Conservation (phyloP, 1,140 invertebrate genomes). For the Listronotus bonariensis region DNA sequence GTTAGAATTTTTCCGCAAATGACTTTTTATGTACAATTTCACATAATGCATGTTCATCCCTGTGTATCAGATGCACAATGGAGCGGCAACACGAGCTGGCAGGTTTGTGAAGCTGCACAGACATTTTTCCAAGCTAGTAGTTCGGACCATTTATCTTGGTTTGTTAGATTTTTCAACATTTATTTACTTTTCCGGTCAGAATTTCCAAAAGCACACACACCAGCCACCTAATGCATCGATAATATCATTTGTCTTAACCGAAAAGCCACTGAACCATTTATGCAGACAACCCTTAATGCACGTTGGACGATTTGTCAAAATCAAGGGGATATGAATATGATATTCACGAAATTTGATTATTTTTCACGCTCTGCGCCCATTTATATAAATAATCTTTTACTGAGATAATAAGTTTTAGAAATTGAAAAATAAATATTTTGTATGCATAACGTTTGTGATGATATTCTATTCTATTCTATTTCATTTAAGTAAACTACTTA, state of each 20-base stretch:
- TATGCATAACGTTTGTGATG: too few relatives aligned
- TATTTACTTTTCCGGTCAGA: conserved; percentile 50
- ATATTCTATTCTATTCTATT: too few relatives aligned
- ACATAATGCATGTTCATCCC: conserved; percentile 40
- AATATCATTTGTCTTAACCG: conserved; percentile 50
- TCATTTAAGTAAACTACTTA: too few relatives aligned
- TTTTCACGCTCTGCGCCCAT: conserved; percentile 9
- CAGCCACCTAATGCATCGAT: conserved; percentile 50
- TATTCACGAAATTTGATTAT: conserved; percentile 16
- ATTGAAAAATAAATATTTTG: too few relatives aligned
- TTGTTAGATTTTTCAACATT: conserved; percentile 46
- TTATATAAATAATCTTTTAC: conserved; percentile 18
- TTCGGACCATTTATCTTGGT: conserved; percentile 50
- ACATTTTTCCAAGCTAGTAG: conserved; percentile 46
- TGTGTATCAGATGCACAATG: conserved; percentile 42
- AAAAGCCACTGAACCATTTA: conserved; percentile 40
- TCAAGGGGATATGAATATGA: conserved; percentile 32
- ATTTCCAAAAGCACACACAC: conserved; percentile 30
- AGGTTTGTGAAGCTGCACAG: conserved; percentile 41
- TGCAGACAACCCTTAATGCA: conserved; percentile 38
- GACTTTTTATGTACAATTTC: conserved; percentile 44
- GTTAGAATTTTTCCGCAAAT: conserved; percentile 27
- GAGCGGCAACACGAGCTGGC: conserved; percentile 34
- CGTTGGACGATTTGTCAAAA: conserved; percentile 47
- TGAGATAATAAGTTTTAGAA: too few relatives aligned